Conservation (phyloP, 2,888 invertebrate species). For the Eubasilissa splendida region DNA sequence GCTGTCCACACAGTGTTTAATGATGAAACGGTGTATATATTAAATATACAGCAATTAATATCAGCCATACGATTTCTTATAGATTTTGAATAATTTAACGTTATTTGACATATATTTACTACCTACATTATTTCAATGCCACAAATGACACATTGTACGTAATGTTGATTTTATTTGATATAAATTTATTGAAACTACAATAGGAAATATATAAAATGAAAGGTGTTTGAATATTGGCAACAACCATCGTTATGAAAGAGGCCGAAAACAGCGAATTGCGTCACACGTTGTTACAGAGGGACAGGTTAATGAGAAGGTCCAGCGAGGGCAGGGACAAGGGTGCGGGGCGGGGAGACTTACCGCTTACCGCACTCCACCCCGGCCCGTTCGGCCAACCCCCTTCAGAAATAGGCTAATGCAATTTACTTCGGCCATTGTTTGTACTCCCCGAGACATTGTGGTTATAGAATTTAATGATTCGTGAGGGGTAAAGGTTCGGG, state of each 20-base stretch:
- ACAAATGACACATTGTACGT: no score
- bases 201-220: no score
- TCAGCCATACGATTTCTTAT: no score
- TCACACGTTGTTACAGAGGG: conserved; percentile 45
- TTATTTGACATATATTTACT: no score
- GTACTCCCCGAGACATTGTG: conserved; percentile 57
- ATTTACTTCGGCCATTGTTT: conserved; percentile 58
- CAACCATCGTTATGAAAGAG: not conserved
- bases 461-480: conserved; percentile 59
- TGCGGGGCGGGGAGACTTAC: not conserved
- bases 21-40: no score
- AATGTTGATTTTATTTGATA: no score
- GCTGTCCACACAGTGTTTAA: no score
- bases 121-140: no score
- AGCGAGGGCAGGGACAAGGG: conserved; percentile 18
- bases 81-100: no score
- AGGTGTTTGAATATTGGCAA: no score
- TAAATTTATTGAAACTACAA: not conserved
- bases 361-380: conserved; percentile 4
- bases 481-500: conserved; percentile 40
- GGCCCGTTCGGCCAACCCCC: conserved; percentile 18
- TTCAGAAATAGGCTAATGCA: conserved; percentile 56
- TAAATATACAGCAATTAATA: no score
- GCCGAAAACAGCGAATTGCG: not conserved
- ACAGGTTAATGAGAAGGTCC: conserved; percentile 56